Conservation (phyloP, 2,113 vertebrate species). For the Hiodon alosoides region DNA sequence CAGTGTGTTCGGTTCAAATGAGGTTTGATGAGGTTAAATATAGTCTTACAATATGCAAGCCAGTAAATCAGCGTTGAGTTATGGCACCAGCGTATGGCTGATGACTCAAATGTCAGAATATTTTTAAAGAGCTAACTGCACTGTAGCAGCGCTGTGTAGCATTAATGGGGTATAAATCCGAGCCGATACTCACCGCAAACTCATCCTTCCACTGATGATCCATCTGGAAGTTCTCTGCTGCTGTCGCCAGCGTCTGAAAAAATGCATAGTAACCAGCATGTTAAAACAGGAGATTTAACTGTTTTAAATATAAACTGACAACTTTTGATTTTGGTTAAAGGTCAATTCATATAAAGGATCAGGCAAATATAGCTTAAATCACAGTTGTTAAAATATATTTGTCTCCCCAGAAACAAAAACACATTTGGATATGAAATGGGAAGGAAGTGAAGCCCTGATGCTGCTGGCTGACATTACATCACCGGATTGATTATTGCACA, state of each 20-base stretch:
- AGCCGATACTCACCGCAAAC: conserved; percentile 72
- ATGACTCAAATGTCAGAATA: conserved; percentile 1
- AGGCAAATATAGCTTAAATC: too few relatives aligned
- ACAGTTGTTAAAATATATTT: too few relatives aligned
- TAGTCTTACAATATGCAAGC: not conserved
- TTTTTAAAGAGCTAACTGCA: not conserved
- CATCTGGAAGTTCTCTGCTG: conserved; percentile 85
- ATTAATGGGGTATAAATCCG: not conserved
- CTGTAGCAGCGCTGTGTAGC: not conserved
- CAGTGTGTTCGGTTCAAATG: not conserved
- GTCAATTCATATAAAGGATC: too few relatives aligned
- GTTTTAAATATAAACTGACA: not conserved
- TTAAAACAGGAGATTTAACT: conserved; percentile 5
- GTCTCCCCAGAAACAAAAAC: too few relatives aligned
- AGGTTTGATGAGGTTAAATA: too few relatives aligned
- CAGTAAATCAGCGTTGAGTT: not conserved
- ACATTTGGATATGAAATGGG: not conserved
- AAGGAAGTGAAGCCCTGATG: not conserved
- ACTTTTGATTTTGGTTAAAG: not conserved
- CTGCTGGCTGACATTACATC: not conserved
- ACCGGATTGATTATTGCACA: not conserved
- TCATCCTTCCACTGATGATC: conserved; percentile 86
- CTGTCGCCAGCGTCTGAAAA: conserved; percentile 79
- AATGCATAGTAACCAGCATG: conserved; percentile 23
- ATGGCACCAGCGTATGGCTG: not conserved